Evolutionary conservation across 2,797 vertebrate genomes (phyloP), one percentile per base, ranked within the genome.

Genomic region (Leptodactylus fallax): DNA sequence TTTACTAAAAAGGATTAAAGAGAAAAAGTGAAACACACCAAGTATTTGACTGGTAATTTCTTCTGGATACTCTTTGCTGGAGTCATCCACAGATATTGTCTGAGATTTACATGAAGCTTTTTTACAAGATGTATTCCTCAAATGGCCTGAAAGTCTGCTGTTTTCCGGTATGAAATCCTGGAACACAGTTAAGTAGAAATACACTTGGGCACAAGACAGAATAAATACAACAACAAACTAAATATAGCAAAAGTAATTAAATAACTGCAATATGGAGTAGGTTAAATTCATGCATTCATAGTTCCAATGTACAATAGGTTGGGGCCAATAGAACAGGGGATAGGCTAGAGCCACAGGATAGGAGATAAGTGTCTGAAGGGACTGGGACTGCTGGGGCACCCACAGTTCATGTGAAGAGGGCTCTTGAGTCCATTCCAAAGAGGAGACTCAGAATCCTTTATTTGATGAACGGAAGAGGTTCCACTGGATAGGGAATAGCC

Each of bases 1-100:
- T 56, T 78, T 25, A 0, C 25, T 19, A n/a, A 53, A 55, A 69
- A 69, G 27, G 25, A 27, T 13, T 27, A 11, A 69, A 27, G 65
- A 16, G 25, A 23, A 49, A n/a, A 77, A n/a, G 21, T 53, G 21
- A 2, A 79, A 84, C 87, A 67, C 51, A 90, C 90, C 90, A 7
- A 83, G 45, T 17, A 87, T 74, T 76, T 49, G 65, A 51, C 45
- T 90, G 47, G 25, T 83, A 45, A 81, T 71, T 63, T 88, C 90
- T 53, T 90, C 84, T 17, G 79, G 17, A 27, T 76, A 79, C 49
- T 67, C 53, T 63, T 53, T 55, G 10, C 51, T 56, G 23, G 51
- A 47, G 25, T 27, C 61, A 56, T 71, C 65, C 19, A 49, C 11
- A 8, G 27, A 47, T n/a, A 23, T 3, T 72, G 67, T 36, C 45